A percentile compares a stretch with the other conserved stretches of the same genome.
Conservation (phyloP, 2,888 invertebrate species). For the Microplitis deprimator region DNA sequence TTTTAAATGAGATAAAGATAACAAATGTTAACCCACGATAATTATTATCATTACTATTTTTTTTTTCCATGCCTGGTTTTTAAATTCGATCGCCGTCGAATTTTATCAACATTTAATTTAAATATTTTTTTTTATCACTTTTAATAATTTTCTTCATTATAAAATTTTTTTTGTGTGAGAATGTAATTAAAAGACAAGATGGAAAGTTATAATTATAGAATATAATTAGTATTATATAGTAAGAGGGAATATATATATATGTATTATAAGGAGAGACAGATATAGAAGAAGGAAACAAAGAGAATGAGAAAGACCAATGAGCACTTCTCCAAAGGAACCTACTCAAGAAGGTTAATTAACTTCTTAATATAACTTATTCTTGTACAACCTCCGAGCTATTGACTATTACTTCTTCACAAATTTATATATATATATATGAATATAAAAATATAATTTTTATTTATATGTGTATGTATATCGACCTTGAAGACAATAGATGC, state of each 20-base stretch:
- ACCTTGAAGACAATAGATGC: not conserved
- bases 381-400: slow-evolving; percentile 2
- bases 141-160: not conserved
- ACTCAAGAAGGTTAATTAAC: slow-evolving; percentile 23
- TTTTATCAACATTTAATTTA: slow-evolving; percentile 42
- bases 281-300: slow-evolving; percentile 9
- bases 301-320: slow-evolving; percentile 10
- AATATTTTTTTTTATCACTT: not conserved
- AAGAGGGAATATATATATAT: slow-evolving; percentile 1
- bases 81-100: slow-evolving; percentile 27
- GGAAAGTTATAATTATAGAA: slow-evolving; percentile 24
- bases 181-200: slow-evolving; percentile 55
- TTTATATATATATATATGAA: not conserved
- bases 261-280: not conserved
- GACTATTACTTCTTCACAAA: slow-evolving; percentile 13
- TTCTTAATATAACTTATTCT: slow-evolving; percentile 16
- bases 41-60: not conserved
- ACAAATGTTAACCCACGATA: slow-evolving; percentile 2
- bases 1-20: not conserved
- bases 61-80: too few species aligned
- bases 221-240: slow-evolving; percentile 17
- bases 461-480: slow-evolving; percentile 14
- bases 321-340: slow-evolving; percentile 6
- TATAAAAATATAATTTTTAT: not conserved
- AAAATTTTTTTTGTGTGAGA: slow-evolving; percentile 4